Base-by-base conservation (phyloP, 2,797 vertebrate genomes). In the Platyrinchus mystaceus region DNA sequence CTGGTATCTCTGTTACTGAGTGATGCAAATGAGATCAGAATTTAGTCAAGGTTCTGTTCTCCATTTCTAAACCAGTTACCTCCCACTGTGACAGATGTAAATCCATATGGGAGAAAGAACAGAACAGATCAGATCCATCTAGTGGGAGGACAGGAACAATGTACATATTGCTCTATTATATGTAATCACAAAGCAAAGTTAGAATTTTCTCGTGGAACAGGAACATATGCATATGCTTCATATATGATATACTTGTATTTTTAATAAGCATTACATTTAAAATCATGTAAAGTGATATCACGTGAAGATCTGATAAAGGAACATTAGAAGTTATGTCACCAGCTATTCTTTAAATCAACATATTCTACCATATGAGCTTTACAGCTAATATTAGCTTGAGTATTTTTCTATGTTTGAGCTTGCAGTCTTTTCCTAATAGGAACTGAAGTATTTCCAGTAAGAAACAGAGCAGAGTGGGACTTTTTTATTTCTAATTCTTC, bases 71-170 rank as follows among this genome's bases (percentile, higher is more conserved):
- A 88, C 16, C 0, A 1, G 67, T 75, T 88, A 47, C 77, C 85
- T 91, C 90, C 91, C 79, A 84, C 73, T 71, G 6, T 81, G 66
- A 62, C 93, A 94, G 91, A 86, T 90, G 85, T 78, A 67, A 78
- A 73, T 69, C 75, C 84, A 71, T 88, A 88, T 58, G 76, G 91
- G 59, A 71, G 63, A 84, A 77, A 59, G 79, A 96, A 84, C 81
- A 92, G 59, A 84, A 56, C 7, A 1, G 79, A 94, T 58, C 28
- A 50, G 46, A 94, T 62, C 60, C 36, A 44, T 59, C 59, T 62
- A 39, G 76, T 91, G 84, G 90, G 94, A 91, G 79, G 89, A 91
- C 47, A 90, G 69, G 34, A 94, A 84, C 58, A 78, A 77, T 64
- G 62, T 47, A 71, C 47, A 28, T 70, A 53, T 64, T 68, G 60